phyloP scores from a whole-genome alignment of 2,888 invertebrate genomes.

The Strigamia crassipes region DNA sequence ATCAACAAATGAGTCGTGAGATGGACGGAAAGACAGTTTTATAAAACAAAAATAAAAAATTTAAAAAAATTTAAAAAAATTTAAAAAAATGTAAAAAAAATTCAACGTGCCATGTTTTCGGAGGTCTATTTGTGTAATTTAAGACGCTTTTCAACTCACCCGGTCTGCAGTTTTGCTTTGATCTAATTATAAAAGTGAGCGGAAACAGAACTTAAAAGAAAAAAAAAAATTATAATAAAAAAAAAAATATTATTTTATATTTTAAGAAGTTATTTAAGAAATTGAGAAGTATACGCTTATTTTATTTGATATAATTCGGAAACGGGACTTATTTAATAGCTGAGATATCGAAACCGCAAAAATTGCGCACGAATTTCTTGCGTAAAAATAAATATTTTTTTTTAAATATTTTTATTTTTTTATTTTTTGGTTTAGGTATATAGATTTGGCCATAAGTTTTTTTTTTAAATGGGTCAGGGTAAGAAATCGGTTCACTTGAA shows the following conservation, averaged over 20 bases:
- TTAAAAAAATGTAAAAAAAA: background rate
- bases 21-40: background rate
- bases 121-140: slow-evolving; percentile 37
- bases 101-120: background rate
- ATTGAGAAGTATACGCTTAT: too few relatives aligned
- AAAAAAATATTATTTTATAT: background rate
- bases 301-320: too few relatives aligned
- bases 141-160: slow-evolving; percentile 37
- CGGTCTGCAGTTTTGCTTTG: slow-evolving; percentile 27
- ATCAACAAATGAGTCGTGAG: slow-evolving; percentile 29
- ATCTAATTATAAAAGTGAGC: slow-evolving; percentile 40
- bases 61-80: background rate
- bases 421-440: background rate
- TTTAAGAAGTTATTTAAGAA: too few relatives aligned
- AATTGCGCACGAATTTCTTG: too few relatives aligned
- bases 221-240: background rate
- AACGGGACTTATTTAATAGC: too few relatives aligned
- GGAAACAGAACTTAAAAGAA: background rate
- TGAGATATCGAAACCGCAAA: too few relatives aligned
- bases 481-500: slow-evolving; percentile 33
- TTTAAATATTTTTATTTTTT: too few relatives aligned
- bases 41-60: background rate
- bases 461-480: slow-evolving; percentile 22
- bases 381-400: too few relatives aligned
- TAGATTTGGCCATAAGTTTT: background rate